Percentiles rank a stretch among this genome's conserved stretches.
phyloP scores from a whole-genome alignment of 2,113 vertebrate genomes.

The Pungitius pungitius region DNA sequence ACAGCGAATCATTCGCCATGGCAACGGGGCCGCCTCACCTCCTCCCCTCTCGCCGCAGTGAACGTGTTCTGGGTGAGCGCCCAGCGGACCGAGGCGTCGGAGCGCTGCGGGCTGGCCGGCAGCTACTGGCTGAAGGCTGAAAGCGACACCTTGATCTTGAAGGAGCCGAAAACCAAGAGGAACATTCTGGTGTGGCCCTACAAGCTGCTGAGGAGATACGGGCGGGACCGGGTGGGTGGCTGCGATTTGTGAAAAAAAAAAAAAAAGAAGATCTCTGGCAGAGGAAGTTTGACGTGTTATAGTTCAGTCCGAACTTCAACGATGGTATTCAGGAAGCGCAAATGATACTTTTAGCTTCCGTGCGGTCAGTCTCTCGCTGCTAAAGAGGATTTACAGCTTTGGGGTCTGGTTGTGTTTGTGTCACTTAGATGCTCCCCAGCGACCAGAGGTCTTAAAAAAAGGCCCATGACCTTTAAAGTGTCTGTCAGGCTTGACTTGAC shows the following conservation, averaged over 20 bases:
- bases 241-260: neutral
- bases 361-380: neutral
- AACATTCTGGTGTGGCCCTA: constrained; percentile 90
- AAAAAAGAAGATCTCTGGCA: neutral
- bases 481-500: neutral
- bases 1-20: neutral
- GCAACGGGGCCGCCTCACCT: neutral
- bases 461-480: constrained; percentile 15
- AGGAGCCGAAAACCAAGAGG: constrained; percentile 82
- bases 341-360: neutral
- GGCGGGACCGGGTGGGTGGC: constrained; percentile 89
- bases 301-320: neutral
- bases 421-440: neutral
- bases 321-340: neutral
- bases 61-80: constrained; percentile 91
- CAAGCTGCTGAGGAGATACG: constrained; percentile 93
- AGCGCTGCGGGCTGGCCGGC: constrained; percentile 87
- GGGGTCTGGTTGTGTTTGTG: constrained; percentile 6
- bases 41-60: constrained; percentile 62
- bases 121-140: constrained; percentile 89
- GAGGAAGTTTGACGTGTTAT: neutral
- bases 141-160: constrained; percentile 83
- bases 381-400: neutral
- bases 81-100: constrained; percentile 91
- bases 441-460: constrained; percentile 10